Evolutionary conservation across 2,888 invertebrate species (phyloP).

Genomic region (Watsonalla binaria): DNA sequence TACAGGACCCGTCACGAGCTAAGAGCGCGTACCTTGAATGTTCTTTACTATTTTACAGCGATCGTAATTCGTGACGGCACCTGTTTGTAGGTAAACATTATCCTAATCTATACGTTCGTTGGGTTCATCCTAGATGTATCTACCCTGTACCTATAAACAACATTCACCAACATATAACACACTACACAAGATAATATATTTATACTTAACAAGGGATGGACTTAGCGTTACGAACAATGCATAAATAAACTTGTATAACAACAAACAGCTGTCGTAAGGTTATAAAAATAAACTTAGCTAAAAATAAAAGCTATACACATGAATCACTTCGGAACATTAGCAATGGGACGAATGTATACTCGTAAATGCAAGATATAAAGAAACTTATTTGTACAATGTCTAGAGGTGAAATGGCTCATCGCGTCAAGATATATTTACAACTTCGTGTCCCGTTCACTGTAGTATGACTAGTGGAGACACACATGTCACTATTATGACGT

Average conservation of each 20-base stretch:
- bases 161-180: slow-evolving; percentile 31
- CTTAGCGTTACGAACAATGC: slow-evolving; percentile 31
- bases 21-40: too few species aligned
- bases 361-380: slow-evolving; percentile 1
- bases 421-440: slow-evolving; percentile 1
- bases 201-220: slow-evolving; percentile 43
- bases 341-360: not conserved
- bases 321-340: not conserved
- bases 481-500: slow-evolving; percentile 23
- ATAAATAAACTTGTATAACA: slow-evolving; percentile 9
- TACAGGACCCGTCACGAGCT: too few species aligned
- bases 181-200: slow-evolving; percentile 19
- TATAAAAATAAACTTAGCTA: not conserved
- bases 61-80: slow-evolving; percentile 6
- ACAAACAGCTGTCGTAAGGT: not conserved
- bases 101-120: slow-evolving; percentile 49
- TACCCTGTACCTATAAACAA: slow-evolving; percentile 63
- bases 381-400: slow-evolving; percentile 1
- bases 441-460: not conserved
- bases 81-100: slow-evolving; percentile 23
- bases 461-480: slow-evolving; percentile 51
- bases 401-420: not conserved
- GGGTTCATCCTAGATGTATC: slow-evolving; percentile 59
- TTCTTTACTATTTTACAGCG: too few species aligned
- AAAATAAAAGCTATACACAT: not conserved